Evolutionary conservation across 2,797 vertebrate species (phyloP), one percentile per base, ranked within the genome.

Genomic region (Mallotus villosus): DNA sequence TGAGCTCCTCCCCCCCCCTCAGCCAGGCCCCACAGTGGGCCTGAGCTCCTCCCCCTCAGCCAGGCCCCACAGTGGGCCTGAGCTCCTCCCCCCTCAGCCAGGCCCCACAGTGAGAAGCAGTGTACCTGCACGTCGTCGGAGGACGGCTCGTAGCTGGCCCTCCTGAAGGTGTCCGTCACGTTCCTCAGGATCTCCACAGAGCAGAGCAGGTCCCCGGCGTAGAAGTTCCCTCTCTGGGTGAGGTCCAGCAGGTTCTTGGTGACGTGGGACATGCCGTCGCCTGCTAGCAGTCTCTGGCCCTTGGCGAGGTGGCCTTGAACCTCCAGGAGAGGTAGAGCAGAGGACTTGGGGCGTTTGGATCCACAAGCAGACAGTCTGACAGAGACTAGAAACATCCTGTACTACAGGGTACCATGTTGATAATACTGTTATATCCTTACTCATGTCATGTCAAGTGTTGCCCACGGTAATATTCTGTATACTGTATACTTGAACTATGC

Each of bases 111-210:
- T 2, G 29, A 49, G 46, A 49, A 2, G 16, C 46, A 51, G 37
- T 11, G 7, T 92, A 99, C 98, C 94, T 99, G 98, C 29, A 99
- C 96, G 1, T 98, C 98, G 80, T 99, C 98, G 25, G 98, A 99
- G 0, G 97, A 96, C 1, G 97, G 98, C 85, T 96, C 96, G 49
- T 99, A 99, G 87, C 95, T 98, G 84, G 97, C 98, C 85, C 97
- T 95, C 90, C 95, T 99, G 91, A 98, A 99, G 0, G 98, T 99
- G 84, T 99, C 96, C 0, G 98, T 99, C 82, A 99, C 97, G 58
- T 99, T 99, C 89, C 96, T 95, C 75, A 99, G 96, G 87, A 99
- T 99, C 91, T 99, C 97, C 89, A 99, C 97, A 0, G 97, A 99
- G 70, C 96, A 94, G 29, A 99, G 92, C 82, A 99, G 94, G 87